Percentiles rank a stretch among this genome's conserved stretches.
Conservation (phyloP, 1,140 invertebrate genomes). For the Acromyrmex heyeri region DNA sequence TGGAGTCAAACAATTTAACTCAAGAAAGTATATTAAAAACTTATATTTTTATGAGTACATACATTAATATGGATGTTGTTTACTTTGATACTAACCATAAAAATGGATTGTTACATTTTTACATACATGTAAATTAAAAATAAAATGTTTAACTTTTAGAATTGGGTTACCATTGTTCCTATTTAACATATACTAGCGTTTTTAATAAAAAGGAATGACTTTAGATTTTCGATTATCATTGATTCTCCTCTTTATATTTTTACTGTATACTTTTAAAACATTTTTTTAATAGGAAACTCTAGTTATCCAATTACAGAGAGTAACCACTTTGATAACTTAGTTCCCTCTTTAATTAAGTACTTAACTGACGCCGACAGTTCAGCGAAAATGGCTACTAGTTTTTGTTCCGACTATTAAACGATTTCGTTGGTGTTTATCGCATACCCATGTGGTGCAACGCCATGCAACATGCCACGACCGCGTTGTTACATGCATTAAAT, state of each 20-base stretch:
- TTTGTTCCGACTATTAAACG: neutral
- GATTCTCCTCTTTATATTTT: neutral
- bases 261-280: too few relatives aligned
- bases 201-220: neutral
- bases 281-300: neutral
- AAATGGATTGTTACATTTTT: too few relatives aligned
- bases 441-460: neutral
- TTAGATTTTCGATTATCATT: neutral
- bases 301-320: neutral
- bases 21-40: too few relatives aligned
- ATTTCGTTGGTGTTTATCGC: conserved; percentile 30
- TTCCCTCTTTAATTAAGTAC: neutral
- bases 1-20: too few relatives aligned
- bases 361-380: neutral
- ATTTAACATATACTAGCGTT: neutral
- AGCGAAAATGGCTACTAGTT: neutral
- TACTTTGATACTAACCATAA: too few relatives aligned
- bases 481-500: conserved; percentile 55
- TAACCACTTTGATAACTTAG: neutral
- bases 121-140: too few relatives aligned
- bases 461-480: neutral
- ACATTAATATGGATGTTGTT: too few relatives aligned
- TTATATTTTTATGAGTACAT: too few relatives aligned
- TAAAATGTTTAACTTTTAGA: too few relatives aligned
- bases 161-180: too few relatives aligned